Base-by-base conservation (phyloP, 2,797 vertebrate genomes). In the Pteropus rufus region DNA sequence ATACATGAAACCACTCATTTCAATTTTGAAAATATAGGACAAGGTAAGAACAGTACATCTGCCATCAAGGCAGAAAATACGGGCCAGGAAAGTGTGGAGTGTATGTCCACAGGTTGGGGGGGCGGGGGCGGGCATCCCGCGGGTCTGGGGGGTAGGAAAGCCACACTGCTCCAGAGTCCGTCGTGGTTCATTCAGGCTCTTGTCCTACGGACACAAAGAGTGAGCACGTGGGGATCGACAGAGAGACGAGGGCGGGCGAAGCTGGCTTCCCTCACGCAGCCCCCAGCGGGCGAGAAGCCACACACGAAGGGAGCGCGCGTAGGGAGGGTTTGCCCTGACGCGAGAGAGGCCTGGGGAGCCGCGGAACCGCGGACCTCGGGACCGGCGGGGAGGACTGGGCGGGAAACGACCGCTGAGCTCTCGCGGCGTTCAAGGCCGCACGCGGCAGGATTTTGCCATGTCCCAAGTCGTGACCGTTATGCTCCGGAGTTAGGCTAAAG, bases 381-480 rank as follows among this genome's bases (percentile, higher is more conserved):
- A 8, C 0, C 1, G 11, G 10, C 3, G 4, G 10, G 36, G 46
- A 65, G 34, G 23, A 14, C 5, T 0, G 24, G 24, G 46, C 7
- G 16, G 6, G 23, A 52, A 70, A 76, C 24, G 29, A 4, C 36
- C 24, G 24, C 24, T 10, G 10, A n/a, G 24, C 26, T 29, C 29
- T 23, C 31, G 5, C 4, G 24, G 3, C 29, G 8, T 19, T 54
- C 14, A 83, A 56, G 54, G 54, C 11, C 2, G 5, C 5, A 2
- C 10, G 24, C 23, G 14, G 41, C 21, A 87, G 65, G 8, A 29
- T 62, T 81, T 62, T 29, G 19, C 21, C n/a, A 54, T 21, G 44
- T 41, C 49, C 11, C 41, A 46, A 58, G 36, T 80, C 5, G 1
- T 58, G 52, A 62, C 10, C 24, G 7, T 26, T 39, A n/a, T 5